Evolutionary conservation across 2,888 invertebrate species (phyloP), one percentile per base, ranked within the genome.

Genomic region (Mesorhabditis sp.): DNA sequence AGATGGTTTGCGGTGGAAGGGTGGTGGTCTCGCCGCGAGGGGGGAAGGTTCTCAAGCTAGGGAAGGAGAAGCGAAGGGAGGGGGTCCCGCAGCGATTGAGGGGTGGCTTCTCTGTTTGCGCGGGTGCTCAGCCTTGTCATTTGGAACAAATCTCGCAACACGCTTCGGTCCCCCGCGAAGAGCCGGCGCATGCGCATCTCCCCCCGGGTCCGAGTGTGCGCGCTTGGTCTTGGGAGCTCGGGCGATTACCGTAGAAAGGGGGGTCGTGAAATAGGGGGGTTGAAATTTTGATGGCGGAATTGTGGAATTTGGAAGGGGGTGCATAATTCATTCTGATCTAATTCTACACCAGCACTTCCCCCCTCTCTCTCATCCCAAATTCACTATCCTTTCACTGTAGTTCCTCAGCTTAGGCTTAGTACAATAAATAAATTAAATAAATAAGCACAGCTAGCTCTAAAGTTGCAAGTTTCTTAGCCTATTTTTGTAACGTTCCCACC

Each of bases 141-240:
- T 50, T 50, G 58, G 58, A 50, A 50, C 58, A 50, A 50, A 50
- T 50, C 58, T 50, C 58, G 58, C 58, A 50, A 50, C 58, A 50
- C 58, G 58, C 58, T n/a, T 50, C 58, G 10, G 10, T 50, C 58
- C n/a, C 58, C 58, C n/a, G n/a, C n/a, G 10, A 13, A 50, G 58
- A 50, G 10, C n/a, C 58, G 7, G 58, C 58, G 28, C 28, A 28
- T 28, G 28, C 28, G 28, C 28, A 28, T 28, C 28, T 28, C 28
- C 28, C 28, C 28, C 28, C 28, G 28, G 28, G 28, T 28, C 28
- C 28, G 28, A 28, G 28, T 28, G 28, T 28, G 28, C 28, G 28
- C 28, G 28, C 28, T 28, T 28, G 28, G 28, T 28, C 28, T 28
- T 28, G 28, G 28, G 28, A 28, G 28, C 28, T 28, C 28, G 28